phyloP scores from a whole-genome alignment of 1,140 invertebrate genomes.

The Lethrus apterus region DNA sequence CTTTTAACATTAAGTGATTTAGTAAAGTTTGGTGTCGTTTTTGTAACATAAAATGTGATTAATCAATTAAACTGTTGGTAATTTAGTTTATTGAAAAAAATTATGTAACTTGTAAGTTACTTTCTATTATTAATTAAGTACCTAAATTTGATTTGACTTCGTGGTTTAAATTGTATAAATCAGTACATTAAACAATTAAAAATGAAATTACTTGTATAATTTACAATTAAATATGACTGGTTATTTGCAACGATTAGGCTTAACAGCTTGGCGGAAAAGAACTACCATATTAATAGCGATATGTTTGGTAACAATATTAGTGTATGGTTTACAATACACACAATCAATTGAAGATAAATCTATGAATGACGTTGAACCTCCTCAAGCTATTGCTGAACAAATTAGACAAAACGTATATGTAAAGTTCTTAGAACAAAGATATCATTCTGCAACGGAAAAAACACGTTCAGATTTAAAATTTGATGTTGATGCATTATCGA shows the following conservation, averaged over 20 bases:
- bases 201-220: too few relatives aligned
- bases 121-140: too few relatives aligned
- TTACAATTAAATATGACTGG: constrained; percentile 31
- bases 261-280: constrained; percentile 37
- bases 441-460: background rate
- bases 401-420: constrained; percentile 12
- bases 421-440: constrained; percentile 14
- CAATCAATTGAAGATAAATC: constrained; percentile 17
- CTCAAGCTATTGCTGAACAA: background rate
- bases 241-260: constrained; percentile 31
- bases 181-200: too few relatives aligned
- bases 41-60: too few relatives aligned
- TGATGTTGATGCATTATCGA: constrained; percentile 9
- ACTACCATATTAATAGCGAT: constrained; percentile 31
- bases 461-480: too few relatives aligned
- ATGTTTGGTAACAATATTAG: constrained; percentile 27
- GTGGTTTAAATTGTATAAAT: too few relatives aligned
- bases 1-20: too few relatives aligned
- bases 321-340: constrained; percentile 36
- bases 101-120: too few relatives aligned
- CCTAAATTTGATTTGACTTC: too few relatives aligned
- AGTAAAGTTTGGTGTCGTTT: too few relatives aligned
- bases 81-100: too few relatives aligned
- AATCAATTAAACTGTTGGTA: too few relatives aligned
- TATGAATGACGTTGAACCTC: background rate